phyloP scores from a whole-genome alignment of 2,888 invertebrate genomes.

The Heliothis peltigera region DNA sequence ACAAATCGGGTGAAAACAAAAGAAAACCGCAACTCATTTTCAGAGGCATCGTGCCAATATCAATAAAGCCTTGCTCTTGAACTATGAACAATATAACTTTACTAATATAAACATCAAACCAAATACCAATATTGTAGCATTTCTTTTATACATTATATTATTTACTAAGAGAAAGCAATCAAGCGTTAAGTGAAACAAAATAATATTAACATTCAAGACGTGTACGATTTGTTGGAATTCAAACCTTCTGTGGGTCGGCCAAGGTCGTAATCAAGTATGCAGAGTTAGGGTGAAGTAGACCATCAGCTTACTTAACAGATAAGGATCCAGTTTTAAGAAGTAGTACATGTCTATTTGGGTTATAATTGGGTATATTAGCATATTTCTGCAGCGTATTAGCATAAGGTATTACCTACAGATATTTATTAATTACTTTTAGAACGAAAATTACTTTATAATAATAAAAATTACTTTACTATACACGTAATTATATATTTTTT shows the following conservation, averaged over 20 bases:
- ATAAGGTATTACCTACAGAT: too few relatives aligned
- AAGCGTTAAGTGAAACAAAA: not conserved
- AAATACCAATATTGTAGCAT: not conserved
- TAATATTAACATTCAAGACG: not conserved
- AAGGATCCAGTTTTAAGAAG: too few relatives aligned
- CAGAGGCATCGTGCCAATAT: slow-evolving; percentile 57
- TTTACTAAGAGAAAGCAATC: not conserved
- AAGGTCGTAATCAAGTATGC: slow-evolving; percentile 1
- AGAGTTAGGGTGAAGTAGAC: too few relatives aligned
- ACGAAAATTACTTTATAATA: too few relatives aligned
- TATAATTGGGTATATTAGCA: too few relatives aligned
- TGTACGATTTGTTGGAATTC: not conserved
- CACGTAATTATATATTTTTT: too few relatives aligned
- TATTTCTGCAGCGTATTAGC: too few relatives aligned
- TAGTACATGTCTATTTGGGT: too few relatives aligned
- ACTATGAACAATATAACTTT: slow-evolving; percentile 31
- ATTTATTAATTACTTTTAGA: too few relatives aligned
- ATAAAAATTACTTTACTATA: too few relatives aligned
- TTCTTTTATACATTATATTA: not conserved
- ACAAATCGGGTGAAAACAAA: slow-evolving; percentile 15
- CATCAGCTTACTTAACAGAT: too few relatives aligned
- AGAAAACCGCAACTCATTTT: slow-evolving; percentile 48
- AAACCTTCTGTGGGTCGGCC: not conserved
- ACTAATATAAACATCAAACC: not conserved
- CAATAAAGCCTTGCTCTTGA: slow-evolving; percentile 55